Percentiles rank a stretch among this genome's conserved stretches.
These are phyloP conservation scores for Zosterops japonicus DNA, from an alignment of 2,113 vertebrate genomes.

Conservation along the genomic window DNA sequence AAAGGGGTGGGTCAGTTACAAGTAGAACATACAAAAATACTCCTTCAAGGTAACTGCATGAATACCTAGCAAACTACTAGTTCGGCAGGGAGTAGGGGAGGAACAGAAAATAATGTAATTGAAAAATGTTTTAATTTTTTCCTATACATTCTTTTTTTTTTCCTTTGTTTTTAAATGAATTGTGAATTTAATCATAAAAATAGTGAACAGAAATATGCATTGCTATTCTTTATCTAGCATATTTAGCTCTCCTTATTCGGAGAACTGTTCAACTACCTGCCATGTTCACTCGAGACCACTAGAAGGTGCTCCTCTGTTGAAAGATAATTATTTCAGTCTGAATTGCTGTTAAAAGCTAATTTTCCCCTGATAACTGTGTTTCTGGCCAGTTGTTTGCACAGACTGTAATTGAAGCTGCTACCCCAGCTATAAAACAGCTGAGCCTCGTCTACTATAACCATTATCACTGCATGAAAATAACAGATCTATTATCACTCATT, in stretches of 20 bases:
- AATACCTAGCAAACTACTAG: background rate
- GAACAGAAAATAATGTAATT: background rate
- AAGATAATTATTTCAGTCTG: background rate
- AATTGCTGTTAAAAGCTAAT: background rate
- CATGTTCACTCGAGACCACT: constrained; percentile 47
- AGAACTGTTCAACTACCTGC: background rate
- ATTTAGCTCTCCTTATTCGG: background rate
- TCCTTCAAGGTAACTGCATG: background rate
- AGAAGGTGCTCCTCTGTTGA: constrained; percentile 60
- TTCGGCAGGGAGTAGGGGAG: fast-evolving
- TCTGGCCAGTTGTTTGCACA: background rate
- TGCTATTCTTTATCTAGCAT: background rate
- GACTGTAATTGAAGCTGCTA: background rate
- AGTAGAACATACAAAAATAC: background rate
- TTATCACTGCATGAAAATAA: background rate
- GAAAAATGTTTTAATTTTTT: background rate
- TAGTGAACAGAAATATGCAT: background rate
- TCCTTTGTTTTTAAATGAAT: background rate
- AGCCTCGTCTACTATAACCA: background rate
- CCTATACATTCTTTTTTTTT: background rate
- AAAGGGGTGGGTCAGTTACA: background rate
- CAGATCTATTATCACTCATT: background rate
- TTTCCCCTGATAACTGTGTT: background rate
- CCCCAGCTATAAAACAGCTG: background rate
- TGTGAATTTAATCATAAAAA: background rate